phyloP scores from a whole-genome alignment of 2,113 vertebrate species.

The Ardeotis arabs region DNA sequence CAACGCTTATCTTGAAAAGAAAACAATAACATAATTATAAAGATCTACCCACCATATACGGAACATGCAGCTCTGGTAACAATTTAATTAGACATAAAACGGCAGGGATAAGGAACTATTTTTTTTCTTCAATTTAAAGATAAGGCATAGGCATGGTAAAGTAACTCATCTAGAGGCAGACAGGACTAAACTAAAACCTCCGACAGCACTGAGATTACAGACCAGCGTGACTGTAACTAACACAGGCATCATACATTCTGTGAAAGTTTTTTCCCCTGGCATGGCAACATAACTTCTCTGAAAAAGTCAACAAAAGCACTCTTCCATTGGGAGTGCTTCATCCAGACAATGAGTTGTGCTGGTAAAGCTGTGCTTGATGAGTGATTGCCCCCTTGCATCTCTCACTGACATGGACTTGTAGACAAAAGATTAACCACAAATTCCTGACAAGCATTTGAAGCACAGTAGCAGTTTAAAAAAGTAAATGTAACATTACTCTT shows the following conservation, averaged over 20 bases:
- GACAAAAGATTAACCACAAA: constrained; percentile 30
- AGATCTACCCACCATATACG: not conserved
- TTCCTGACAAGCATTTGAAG: constrained; percentile 4
- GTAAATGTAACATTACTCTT: not conserved
- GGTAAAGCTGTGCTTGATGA: constrained; percentile 10
- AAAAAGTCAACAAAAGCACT: constrained; percentile 52
- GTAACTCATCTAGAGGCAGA: not conserved
- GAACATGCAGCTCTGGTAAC: not conserved
- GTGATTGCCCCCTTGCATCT: not conserved
- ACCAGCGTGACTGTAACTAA: not conserved
- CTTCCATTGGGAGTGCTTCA: constrained; percentile 1
- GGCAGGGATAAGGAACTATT: not conserved
- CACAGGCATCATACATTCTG: not conserved
- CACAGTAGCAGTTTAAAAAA: not conserved
- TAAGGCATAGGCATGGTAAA: not conserved
- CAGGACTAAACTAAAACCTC: not conserved
- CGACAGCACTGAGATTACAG: not conserved
- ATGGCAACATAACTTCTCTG: constrained; percentile 1
- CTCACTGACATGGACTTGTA: not conserved
- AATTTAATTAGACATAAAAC: not conserved
- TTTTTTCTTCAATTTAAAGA: not conserved
- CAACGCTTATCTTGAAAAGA: not conserved
- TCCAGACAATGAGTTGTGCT: constrained; percentile 38
- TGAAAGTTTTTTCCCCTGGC: constrained; percentile 17
- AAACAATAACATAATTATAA: not conserved